phyloP scores from a whole-genome alignment of 2,113 vertebrate species.

The Eleginops maclovinus region DNA sequence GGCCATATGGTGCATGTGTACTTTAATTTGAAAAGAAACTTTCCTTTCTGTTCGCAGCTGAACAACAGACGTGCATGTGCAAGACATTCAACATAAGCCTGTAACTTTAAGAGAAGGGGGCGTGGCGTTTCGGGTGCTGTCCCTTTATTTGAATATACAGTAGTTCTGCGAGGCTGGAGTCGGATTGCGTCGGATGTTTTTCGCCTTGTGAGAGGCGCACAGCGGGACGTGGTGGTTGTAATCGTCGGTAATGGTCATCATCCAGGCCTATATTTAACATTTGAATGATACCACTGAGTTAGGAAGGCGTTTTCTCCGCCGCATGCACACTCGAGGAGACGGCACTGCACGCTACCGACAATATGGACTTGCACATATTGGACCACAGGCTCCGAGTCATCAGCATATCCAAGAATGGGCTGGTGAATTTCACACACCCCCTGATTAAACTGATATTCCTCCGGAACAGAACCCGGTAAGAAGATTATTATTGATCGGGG shows the following conservation, averaged over 20 bases:
- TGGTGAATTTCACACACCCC: slow-evolving; percentile 83
- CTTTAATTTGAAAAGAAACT: slow-evolving; percentile 13
- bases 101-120: slow-evolving; percentile 79
- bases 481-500: neutral
- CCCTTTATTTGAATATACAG: slow-evolving; percentile 69
- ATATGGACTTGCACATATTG: slow-evolving; percentile 87
- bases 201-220: slow-evolving; percentile 24
- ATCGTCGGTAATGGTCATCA: slow-evolving; percentile 6
- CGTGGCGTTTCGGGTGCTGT: slow-evolving; percentile 53
- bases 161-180: slow-evolving; percentile 46
- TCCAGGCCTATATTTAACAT: neutral
- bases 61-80: no score
- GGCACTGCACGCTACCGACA: slow-evolving; percentile 12
- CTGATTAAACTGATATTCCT: slow-evolving; percentile 87
- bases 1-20: neutral
- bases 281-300: slow-evolving; percentile 4
- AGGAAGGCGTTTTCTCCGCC: slow-evolving; percentile 10
- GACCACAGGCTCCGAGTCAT: slow-evolving; percentile 86
- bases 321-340: slow-evolving; percentile 15
- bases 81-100: neutral
- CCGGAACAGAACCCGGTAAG: slow-evolving; percentile 85
- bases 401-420: slow-evolving; percentile 83
- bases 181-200: slow-evolving; percentile 63
- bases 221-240: slow-evolving; percentile 12
- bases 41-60: rapidly evolving